These are phyloP conservation scores for Gasterosteus aculeatus DNA, from an alignment of 2,113 vertebrate genomes.

Conservation along the genomic window DNA sequence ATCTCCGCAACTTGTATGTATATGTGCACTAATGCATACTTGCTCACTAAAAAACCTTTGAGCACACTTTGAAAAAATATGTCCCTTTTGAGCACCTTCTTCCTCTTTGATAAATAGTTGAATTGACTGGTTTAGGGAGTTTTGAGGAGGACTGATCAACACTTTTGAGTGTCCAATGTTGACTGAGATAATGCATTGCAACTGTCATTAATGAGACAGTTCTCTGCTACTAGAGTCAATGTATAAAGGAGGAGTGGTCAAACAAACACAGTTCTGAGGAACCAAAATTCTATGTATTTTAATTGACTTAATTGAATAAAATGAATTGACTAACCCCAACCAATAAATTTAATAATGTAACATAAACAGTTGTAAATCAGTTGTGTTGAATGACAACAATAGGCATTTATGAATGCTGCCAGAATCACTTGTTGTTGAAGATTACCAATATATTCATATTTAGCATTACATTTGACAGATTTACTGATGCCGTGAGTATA, in stretches of 20 bases:
- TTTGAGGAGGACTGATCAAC: not conserved
- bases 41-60: not conserved
- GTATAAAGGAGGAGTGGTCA: too few species aligned
- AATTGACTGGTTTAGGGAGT: not conserved
- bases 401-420: too few species aligned
- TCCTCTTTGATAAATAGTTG: not conserved
- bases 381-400: too few species aligned
- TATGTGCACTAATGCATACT: not conserved
- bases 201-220: not conserved
- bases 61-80: not conserved
- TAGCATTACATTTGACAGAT: not conserved
- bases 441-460: not conserved
- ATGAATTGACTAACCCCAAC: too few species aligned
- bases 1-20: not conserved
- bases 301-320: too few species aligned
- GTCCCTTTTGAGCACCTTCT: not conserved
- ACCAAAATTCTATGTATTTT: too few species aligned
- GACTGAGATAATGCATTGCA: too few species aligned
- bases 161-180: not conserved
- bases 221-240: not conserved
- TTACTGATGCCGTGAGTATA: not conserved
- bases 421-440: not conserved
- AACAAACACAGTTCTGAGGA: too few species aligned
- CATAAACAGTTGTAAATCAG: too few species aligned
- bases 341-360: too few species aligned